Conservation (phyloP, 2,113 vertebrate genomes). For the Osmerus eperlanus region DNA sequence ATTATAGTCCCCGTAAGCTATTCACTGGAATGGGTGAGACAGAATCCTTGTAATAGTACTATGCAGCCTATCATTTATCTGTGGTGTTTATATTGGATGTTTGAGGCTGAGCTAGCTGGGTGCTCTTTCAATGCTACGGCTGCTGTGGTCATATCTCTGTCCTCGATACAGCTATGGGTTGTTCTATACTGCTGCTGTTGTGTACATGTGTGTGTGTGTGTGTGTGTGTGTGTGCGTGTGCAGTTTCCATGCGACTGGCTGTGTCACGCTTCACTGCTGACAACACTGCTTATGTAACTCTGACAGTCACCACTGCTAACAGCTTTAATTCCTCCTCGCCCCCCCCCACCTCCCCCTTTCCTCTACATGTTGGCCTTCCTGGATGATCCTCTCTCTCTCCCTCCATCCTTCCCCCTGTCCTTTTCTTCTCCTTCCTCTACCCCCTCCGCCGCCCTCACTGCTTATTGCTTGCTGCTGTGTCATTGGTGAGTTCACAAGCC, state of each 20-base stretch:
- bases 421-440: constrained; percentile 77
- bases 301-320: constrained; percentile 45
- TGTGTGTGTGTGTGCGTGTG: constrained; percentile 24
- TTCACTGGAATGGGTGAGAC: too few relatives aligned
- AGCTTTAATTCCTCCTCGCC: constrained; percentile 74
- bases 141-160: constrained; percentile 8
- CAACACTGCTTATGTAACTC: constrained; percentile 40
- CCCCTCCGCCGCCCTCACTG: constrained; percentile 77
- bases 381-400: constrained; percentile 77
- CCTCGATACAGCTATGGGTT: neutral
- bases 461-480: constrained; percentile 89
- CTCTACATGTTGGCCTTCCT: constrained; percentile 70
- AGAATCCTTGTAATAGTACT: too few relatives aligned
- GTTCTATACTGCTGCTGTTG: constrained; percentile 10
- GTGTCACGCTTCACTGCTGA: constrained; percentile 36
- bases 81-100: too few relatives aligned
- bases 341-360: constrained; percentile 69
- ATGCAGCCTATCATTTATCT: too few relatives aligned
- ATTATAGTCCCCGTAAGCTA: too few relatives aligned
- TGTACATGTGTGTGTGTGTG: constrained; percentile 10
- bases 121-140: neutral
- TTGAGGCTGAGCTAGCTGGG: too few relatives aligned
- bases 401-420: constrained; percentile 73
- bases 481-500: constrained; percentile 87
- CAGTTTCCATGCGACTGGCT: constrained; percentile 64